phyloP scores from a whole-genome alignment of 1,140 invertebrate species.

The Temnothorax longispinosus region DNA sequence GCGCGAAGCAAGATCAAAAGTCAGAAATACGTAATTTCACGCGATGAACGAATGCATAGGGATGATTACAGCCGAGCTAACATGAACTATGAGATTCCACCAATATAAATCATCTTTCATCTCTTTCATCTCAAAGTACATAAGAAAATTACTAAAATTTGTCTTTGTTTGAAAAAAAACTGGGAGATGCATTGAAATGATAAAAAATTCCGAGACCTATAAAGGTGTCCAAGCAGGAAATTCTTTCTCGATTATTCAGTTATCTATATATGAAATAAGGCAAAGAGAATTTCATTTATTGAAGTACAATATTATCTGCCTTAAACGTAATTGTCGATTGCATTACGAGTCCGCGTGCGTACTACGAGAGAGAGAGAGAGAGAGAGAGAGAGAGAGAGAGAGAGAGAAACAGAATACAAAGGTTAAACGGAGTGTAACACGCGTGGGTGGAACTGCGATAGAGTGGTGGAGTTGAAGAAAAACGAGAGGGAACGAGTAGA shows the following conservation, averaged over 20 bases:
- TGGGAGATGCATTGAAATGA: background rate
- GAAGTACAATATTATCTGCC: background rate
- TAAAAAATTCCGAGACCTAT: background rate
- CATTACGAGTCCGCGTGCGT: slow-evolving; percentile 16
- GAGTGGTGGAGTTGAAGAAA: slow-evolving; percentile 51
- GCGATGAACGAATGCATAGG: background rate
- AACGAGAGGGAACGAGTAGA: slow-evolving; percentile 43
- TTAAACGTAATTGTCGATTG: slow-evolving; percentile 28
- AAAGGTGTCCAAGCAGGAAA: background rate
- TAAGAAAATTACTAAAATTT: background rate
- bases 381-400: background rate
- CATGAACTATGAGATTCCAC: slow-evolving; percentile 32
- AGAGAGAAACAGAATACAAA: slow-evolving; percentile 28
- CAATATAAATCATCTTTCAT: slow-evolving; percentile 50
- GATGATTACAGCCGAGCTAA: slow-evolving; percentile 8
- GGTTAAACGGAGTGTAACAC: slow-evolving; percentile 60
- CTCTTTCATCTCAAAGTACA: background rate
- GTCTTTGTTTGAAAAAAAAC: background rate
- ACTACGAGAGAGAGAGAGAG: background rate
- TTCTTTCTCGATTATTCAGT: slow-evolving; percentile 6
- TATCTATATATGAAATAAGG: background rate
- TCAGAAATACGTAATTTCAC: slow-evolving; percentile 14
- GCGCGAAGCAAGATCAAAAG: slow-evolving; percentile 33
- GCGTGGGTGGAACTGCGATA: slow-evolving; percentile 37
- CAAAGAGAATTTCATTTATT: slow-evolving; percentile 6